Conservation (phyloP, 1,140 invertebrate species). For the Drosophila littoralis region DNA sequence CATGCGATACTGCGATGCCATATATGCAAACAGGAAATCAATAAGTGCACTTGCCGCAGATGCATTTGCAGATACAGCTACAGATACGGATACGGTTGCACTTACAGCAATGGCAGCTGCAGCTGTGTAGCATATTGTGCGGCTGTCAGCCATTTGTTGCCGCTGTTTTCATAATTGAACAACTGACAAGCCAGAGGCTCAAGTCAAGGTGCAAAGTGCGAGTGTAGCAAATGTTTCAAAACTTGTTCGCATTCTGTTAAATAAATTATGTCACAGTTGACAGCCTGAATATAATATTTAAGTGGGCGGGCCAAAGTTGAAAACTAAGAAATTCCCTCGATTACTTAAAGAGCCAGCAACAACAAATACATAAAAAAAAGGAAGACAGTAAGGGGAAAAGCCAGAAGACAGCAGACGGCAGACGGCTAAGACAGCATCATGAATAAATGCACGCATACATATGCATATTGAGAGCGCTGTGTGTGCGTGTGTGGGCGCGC, state of each 20-base stretch:
- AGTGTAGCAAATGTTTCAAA: constrained; percentile 6
- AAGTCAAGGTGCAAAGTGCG: constrained; percentile 8
- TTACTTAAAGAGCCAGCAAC: constrained; percentile 36
- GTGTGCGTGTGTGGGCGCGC: constrained; percentile 19
- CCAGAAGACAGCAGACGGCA: background rate
- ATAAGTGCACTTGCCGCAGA: constrained; percentile 41
- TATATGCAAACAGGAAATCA: constrained; percentile 41
- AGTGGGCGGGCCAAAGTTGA: constrained; percentile 5
- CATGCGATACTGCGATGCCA: background rate
- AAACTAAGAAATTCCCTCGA: constrained; percentile 40
- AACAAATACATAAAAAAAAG: constrained; percentile 11
- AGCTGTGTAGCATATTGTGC: background rate
- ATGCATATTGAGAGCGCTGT: constrained; percentile 1
- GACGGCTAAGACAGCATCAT: constrained; percentile 40
- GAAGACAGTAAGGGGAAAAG: constrained; percentile 12
- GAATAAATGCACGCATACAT: constrained; percentile 47
- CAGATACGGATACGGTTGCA: background rate
- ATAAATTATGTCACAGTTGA: constrained; percentile 20
- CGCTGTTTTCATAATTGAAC: constrained; percentile 29
- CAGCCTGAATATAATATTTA: constrained; percentile 27
- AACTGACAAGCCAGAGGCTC: constrained; percentile 1
- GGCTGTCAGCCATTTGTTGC: constrained; percentile 24
- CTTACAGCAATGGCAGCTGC: constrained; percentile 3
- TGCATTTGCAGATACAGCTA: constrained; percentile 3
- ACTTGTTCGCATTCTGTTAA: constrained; percentile 10